phyloP scores from a whole-genome alignment of 35 echinoderm and acorn worm species.

The Apostichopus californicus region DNA sequence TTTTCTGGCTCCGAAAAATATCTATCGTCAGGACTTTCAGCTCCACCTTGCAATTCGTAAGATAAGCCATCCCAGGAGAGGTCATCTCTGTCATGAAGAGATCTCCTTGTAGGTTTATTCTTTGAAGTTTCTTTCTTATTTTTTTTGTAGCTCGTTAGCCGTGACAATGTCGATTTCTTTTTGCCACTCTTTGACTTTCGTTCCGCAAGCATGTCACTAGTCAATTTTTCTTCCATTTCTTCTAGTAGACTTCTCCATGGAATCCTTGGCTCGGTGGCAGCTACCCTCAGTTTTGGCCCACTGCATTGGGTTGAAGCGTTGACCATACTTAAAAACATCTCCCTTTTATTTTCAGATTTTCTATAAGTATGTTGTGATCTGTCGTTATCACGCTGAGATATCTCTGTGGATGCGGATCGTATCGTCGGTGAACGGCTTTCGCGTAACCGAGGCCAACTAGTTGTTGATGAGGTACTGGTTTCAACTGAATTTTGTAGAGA shows the following conservation, averaged over 20 bases:
- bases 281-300: not conserved
- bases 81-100: not conserved
- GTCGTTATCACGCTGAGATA: not conserved
- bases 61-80: not conserved
- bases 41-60: not conserved
- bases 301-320: not conserved
- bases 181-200: not conserved
- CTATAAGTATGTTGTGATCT: not conserved
- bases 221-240: constrained; percentile 31
- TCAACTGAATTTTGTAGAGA: not conserved
- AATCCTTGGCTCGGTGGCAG: constrained; percentile 16
- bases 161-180: constrained; percentile 9
- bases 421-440: not conserved
- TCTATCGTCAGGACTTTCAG: not conserved
- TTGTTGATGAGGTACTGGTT: not conserved
- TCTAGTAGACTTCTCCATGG: constrained; percentile 28
- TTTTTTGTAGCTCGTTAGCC: constrained; percentile 28
- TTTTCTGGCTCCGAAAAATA: constrained; percentile 12
- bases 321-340: not conserved
- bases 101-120: not conserved
- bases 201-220: not conserved
- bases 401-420: not conserved
- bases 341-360: not conserved
- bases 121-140: not conserved
- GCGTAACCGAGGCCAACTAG: constrained; percentile 7